Conservation (phyloP, 1,140 invertebrate species). For the Trichonephila clavipes region DNA sequence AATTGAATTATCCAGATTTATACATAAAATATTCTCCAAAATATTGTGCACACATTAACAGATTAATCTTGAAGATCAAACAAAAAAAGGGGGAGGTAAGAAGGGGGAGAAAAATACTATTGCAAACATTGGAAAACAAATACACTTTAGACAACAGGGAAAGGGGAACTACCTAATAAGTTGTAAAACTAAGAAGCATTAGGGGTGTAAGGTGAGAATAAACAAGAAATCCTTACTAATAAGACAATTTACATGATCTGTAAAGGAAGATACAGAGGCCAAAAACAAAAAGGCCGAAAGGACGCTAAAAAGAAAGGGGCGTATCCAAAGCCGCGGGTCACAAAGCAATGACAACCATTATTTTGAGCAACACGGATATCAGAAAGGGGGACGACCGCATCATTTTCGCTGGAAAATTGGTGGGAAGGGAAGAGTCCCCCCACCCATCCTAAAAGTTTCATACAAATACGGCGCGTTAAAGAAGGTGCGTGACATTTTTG, state of each 20-base stretch:
- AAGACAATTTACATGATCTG: conserved; percentile 20
- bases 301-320: conserved; percentile 45
- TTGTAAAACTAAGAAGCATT: not conserved
- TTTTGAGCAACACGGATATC: conserved; percentile 67
- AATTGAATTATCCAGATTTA: too few species aligned
- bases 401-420: conserved; percentile 39
- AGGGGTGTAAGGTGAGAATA: not conserved
- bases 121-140: not conserved
- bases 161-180: too few species aligned
- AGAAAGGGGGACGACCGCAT: conserved; percentile 48
- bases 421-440: not conserved
- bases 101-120: not conserved
- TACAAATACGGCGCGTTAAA: conserved; percentile 61
- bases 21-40: too few species aligned
- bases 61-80: not conserved
- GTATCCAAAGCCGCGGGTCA: conserved; percentile 52
- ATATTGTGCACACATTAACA: too few species aligned
- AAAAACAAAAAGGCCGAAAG: not conserved
- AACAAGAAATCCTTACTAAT: conserved; percentile 23
- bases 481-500: conserved; percentile 71
- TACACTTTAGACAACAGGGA: not conserved
- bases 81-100: not conserved
- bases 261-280: not conserved
- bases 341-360: conserved; percentile 73
- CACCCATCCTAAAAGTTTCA: not conserved